These are phyloP conservation scores for Anolis sagrei DNA, from an alignment of 2,113 vertebrate species.

Conservation along the genomic window DNA sequence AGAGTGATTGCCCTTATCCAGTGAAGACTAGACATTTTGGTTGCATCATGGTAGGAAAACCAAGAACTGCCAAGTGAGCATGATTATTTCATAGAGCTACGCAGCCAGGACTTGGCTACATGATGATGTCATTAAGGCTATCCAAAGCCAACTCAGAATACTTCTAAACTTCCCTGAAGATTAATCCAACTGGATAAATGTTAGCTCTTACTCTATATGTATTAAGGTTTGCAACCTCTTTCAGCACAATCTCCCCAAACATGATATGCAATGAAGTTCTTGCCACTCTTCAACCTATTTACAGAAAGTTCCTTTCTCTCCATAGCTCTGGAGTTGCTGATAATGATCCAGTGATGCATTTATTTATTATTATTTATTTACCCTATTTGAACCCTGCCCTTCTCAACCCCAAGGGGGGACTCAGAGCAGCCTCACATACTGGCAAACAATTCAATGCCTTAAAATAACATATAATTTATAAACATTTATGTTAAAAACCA, in stretches of 20 bases:
- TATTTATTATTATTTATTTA: too few relatives aligned
- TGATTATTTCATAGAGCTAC: background rate
- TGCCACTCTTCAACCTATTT: background rate
- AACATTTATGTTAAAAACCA: too few relatives aligned
- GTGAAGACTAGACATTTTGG: background rate
- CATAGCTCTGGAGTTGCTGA: background rate
- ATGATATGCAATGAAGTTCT: background rate
- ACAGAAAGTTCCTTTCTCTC: background rate
- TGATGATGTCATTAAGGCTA: background rate
- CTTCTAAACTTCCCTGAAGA: background rate
- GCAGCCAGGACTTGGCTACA: background rate
- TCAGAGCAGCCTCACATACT: too few relatives aligned
- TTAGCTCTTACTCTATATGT: background rate
- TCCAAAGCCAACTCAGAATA: slow-evolving; percentile 1
- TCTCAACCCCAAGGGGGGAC: too few relatives aligned
- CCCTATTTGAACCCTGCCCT: too few relatives aligned
- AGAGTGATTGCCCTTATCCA: background rate
- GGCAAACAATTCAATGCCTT: too few relatives aligned
- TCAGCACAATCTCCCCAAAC: background rate
- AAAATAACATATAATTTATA: too few relatives aligned
- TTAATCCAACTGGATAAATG: background rate
- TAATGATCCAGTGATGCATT: too few relatives aligned
- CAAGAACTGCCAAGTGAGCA: background rate
- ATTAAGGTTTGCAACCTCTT: background rate
- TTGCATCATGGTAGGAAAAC: background rate